Conservation (phyloP, 2,797 vertebrate genomes). For the Microctenopoma stevenorrisi region DNA sequence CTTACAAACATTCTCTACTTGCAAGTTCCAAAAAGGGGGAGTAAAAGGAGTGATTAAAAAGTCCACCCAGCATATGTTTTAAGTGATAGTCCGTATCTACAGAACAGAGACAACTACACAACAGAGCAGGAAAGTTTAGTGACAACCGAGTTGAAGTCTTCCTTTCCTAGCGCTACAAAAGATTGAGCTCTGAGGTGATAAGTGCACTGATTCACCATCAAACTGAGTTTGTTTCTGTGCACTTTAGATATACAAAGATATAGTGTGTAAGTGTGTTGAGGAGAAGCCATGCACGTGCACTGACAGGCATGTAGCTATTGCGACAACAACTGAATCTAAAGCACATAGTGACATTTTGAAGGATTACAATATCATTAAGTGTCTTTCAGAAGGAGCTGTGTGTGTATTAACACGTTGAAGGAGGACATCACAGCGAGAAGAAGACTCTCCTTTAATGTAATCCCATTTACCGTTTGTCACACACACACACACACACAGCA, state of each 20-base stretch:
- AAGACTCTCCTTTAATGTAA: constrained; percentile 73
- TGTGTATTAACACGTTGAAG: constrained; percentile 48
- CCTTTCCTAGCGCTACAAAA: background rate
- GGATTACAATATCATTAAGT: constrained; percentile 77
- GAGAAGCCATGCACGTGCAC: constrained; percentile 20
- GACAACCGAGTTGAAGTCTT: constrained; percentile 4
- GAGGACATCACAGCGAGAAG: constrained; percentile 67
- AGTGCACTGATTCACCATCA: constrained; percentile 31
- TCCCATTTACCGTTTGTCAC: constrained; percentile 74
- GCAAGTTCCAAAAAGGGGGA: constrained; percentile 41
- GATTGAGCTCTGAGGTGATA: constrained; percentile 25
- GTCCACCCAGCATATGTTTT: constrained; percentile 40
- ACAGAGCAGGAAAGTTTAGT: constrained; percentile 8
- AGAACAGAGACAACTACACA: constrained; percentile 1
- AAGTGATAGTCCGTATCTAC: constrained; percentile 18
- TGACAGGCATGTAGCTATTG: constrained; percentile 23
- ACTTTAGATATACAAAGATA: constrained; percentile 6
- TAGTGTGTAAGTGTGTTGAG: background rate
- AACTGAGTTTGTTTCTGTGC: constrained; percentile 32
- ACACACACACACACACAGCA: constrained; percentile 27
- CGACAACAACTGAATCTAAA: constrained; percentile 61
- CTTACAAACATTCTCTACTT: constrained; percentile 70
- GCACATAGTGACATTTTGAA: constrained; percentile 48
- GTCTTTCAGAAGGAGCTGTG: constrained; percentile 33
- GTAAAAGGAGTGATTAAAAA: constrained; percentile 28